Percentiles rank a stretch among this genome's conserved stretches.
Conservation (phyloP, 2,888 invertebrate genomes). For the Folsomia candida region DNA sequence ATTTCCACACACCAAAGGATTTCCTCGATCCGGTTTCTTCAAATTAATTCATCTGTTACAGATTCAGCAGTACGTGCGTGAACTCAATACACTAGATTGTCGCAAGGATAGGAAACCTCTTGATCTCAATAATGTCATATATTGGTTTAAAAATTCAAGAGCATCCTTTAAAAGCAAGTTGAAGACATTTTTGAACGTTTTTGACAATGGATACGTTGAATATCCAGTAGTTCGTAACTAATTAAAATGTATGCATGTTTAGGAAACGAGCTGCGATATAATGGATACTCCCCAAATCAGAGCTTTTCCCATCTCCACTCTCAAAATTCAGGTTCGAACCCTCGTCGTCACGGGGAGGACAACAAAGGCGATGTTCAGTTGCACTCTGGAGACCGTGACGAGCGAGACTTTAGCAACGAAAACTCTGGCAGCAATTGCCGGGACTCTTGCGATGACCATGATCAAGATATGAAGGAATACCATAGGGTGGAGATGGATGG, state of each 20-base stretch:
- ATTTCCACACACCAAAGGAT: background rate
- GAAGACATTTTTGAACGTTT: too few species aligned
- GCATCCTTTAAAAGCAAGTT: constrained; percentile 94
- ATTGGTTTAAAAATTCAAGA: constrained; percentile 96
- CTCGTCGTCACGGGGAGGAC: constrained; percentile 45
- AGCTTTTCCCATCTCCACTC: constrained; percentile 18
- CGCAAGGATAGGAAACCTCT: constrained; percentile 87
- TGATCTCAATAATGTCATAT: constrained; percentile 93
- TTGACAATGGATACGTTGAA: background rate
- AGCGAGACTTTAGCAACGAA: constrained; percentile 32
- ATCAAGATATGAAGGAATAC: constrained; percentile 29
- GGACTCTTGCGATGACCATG: constrained; percentile 23
- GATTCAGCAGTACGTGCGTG: constrained; percentile 91
- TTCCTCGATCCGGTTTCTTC: background rate
- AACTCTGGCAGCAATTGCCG: constrained; percentile 31
- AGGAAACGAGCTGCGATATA: constrained; percentile 64
- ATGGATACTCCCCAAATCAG: constrained; percentile 47
- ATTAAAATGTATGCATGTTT: too few species aligned
- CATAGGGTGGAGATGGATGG: constrained; percentile 41
- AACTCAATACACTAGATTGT: constrained; percentile 87
- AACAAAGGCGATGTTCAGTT: constrained; percentile 1
- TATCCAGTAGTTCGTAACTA: background rate
- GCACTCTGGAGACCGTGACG: constrained; percentile 11
- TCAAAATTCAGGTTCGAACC: constrained; percentile 53
- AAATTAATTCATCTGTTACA: constrained; percentile 38